Conservation (phyloP, 2,797 vertebrate species). For the Pachyuromys duprasi region DNA sequence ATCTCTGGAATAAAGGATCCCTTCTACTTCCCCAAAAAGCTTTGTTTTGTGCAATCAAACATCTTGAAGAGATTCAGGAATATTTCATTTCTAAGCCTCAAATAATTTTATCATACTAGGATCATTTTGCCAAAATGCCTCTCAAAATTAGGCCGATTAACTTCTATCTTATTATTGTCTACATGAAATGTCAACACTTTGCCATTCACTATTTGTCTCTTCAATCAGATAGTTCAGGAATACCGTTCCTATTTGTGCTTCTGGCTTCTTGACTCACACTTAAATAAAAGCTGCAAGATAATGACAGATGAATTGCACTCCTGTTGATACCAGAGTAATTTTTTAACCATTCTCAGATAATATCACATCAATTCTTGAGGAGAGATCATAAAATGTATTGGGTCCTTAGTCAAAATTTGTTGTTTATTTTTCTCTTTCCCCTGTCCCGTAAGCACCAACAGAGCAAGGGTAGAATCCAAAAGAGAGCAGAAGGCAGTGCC, state of each 20-base stretch:
- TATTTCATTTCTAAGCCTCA: background rate
- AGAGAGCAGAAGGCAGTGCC: fast-evolving
- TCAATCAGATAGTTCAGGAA: background rate
- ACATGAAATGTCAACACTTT: background rate
- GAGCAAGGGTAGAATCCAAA: too few relatives aligned
- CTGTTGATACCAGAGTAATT: fast-evolving
- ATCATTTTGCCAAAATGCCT: background rate
- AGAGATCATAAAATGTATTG: fast-evolving
- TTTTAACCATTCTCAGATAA: background rate
- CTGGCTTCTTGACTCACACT: background rate
- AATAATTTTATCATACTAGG: background rate
- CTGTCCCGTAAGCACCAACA: background rate
- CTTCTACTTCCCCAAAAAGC: background rate
- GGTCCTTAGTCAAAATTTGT: background rate
- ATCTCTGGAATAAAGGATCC: background rate
- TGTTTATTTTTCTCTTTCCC: background rate
- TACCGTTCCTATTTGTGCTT: background rate
- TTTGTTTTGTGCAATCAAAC: background rate
- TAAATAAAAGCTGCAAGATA: background rate
- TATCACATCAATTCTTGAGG: background rate
- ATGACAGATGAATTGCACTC: background rate
- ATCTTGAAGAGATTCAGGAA: background rate
- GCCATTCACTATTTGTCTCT: background rate
- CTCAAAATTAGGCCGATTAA: background rate
- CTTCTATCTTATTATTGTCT: background rate